Evolutionary conservation across 2,888 invertebrate genomes (phyloP), one percentile per base, ranked within the genome.

Genomic region (Cryptocheilus praepositus): DNA sequence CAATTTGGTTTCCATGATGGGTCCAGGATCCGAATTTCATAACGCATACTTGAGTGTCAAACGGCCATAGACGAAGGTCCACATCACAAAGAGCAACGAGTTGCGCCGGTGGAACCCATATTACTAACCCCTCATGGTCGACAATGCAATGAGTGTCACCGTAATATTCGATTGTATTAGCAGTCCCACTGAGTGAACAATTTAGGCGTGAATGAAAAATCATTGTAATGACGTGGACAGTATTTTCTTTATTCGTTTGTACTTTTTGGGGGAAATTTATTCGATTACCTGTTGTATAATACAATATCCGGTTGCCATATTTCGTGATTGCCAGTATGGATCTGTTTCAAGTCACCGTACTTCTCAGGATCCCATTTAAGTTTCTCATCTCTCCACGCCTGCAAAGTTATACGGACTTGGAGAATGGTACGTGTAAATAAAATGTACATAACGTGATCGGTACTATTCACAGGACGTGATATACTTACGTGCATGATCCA

Each of bases 281-380:
- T 15, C 18, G 64, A 1, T 2, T 82, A 92, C 89, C 92, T 92
- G 89, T 95, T 95, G 77, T 93, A 92, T 15, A 95, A 90, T 71
- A 91, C 91, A 68, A 95, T 90, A 87, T 95, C 95, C 3, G 95
- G 96, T 86, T 92, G 92, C 95, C 96, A 96, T 77, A 95, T 90
- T 84, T 95, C 94, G 86, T 93, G 93, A 67, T 92, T 92, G 8
- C 92, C 91, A 81, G 94, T 89, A 83, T 93, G 91, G 46, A 93
- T 88, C 51, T 88, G 86, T 19, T 89, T 89, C 59, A 95, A 90
- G 28, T 92, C 93, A 77, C 92, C 93, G 75, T 94, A 94, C 21
- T 92, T 91, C 2, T 90, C 89, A 0, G 91, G 86, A 83, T 94
- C 93, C 95, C 95, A 96, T 59, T 90, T 89, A 3, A 95, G 88